These are phyloP conservation scores for Ephestia elutella DNA, from an alignment of 1,140 invertebrate species.

Conservation along the genomic window DNA sequence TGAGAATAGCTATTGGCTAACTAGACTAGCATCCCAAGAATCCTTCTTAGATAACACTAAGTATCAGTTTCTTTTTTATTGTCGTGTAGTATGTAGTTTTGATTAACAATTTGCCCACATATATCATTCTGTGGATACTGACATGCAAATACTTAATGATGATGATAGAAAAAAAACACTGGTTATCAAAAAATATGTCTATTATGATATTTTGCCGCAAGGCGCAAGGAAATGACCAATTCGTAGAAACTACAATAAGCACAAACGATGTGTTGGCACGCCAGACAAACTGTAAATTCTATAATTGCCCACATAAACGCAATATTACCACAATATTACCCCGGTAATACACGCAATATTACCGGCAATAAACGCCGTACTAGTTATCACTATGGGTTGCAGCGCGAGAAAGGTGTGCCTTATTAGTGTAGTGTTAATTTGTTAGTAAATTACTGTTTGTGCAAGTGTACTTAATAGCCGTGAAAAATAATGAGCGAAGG, in stretches of 20 bases:
- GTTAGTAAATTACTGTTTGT: not conserved
- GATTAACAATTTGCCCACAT: too few species aligned
- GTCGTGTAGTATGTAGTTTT: too few species aligned
- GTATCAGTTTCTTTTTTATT: too few species aligned
- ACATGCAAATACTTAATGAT: too few species aligned
- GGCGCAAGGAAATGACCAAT: not conserved
- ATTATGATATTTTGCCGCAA: not conserved
- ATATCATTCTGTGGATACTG: too few species aligned
- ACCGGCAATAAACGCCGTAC: not conserved
- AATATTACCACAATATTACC: not conserved
- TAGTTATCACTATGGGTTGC: not conserved
- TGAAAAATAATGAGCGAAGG: not conserved
- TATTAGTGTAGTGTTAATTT: slow-evolving; percentile 1
- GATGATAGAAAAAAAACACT: not conserved
- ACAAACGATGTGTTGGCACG: not conserved
- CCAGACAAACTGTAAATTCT: not conserved
- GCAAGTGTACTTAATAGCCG: not conserved
- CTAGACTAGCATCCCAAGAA: too few species aligned
- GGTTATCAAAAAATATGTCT: not conserved
- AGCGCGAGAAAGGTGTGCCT: not conserved
- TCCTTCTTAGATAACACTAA: too few species aligned
- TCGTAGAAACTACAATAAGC: not conserved
- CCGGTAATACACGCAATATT: not conserved
- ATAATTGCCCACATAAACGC: too few species aligned
- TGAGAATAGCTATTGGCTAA: too few species aligned